phyloP scores from a whole-genome alignment of 2,797 vertebrate species.

The Rhabdophis nuchalis region DNA sequence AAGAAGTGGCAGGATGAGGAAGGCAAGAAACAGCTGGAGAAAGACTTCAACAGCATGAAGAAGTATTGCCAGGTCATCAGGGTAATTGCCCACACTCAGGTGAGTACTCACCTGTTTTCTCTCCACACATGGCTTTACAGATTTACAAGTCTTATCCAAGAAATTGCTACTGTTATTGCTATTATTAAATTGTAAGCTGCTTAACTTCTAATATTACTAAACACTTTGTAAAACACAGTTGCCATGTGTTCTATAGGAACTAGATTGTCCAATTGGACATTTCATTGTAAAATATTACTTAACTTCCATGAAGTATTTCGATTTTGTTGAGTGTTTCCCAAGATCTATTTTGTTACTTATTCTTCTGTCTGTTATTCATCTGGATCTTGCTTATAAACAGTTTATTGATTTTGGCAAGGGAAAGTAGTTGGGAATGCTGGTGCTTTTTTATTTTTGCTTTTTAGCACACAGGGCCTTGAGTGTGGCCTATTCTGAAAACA shows the following conservation, averaged over 20 bases:
- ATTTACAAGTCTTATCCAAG: background rate
- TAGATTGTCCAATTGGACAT: background rate
- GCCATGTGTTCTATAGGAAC: background rate
- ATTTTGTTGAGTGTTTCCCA: background rate
- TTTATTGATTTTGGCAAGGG: background rate
- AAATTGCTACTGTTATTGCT: background rate
- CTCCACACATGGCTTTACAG: too few relatives aligned
- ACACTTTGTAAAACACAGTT: background rate
- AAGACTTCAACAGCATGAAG: constrained; percentile 94
- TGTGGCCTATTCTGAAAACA: background rate
- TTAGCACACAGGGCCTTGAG: background rate
- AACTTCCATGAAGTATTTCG: background rate
- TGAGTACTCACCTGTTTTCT: constrained; percentile 52
- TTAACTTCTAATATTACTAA: background rate
- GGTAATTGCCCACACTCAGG: constrained; percentile 94
- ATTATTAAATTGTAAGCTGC: background rate
- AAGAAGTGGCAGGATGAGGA: constrained; percentile 99
- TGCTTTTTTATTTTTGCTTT: background rate
- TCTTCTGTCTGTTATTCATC: background rate
- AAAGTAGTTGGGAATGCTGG: background rate
- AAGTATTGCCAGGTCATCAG: constrained; percentile 96
- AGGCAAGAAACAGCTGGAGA: constrained; percentile 96
- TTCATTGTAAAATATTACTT: background rate
- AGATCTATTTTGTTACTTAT: background rate
- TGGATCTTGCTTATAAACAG: background rate